Evolutionary conservation across 2,113 vertebrate species (phyloP).

Genomic region (Scatophagus argus): DNA sequence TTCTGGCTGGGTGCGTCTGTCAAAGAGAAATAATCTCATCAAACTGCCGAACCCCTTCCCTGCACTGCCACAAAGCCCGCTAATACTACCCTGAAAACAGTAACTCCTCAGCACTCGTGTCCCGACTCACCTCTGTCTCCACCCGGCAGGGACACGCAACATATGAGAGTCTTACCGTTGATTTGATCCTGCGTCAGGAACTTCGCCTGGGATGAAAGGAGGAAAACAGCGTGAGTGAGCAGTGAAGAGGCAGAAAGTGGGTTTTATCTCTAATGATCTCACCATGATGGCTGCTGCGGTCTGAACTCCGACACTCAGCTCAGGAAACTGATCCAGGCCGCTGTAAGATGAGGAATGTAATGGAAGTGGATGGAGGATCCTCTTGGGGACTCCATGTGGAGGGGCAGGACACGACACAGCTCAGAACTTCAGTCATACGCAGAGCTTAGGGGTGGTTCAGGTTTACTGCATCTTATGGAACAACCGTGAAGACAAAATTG

Average conservation of each 20-base stretch:
- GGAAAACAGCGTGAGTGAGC: neutral
- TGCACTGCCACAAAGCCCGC: no score
- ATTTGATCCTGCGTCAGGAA: constrained; percentile 94
- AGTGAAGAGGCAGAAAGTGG: neutral
- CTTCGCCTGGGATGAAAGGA: constrained; percentile 84
- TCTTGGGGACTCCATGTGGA: neutral
- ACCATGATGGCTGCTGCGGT: constrained; percentile 35
- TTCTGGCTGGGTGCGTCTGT: no score
- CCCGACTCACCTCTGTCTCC: neutral
- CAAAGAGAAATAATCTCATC: neutral
- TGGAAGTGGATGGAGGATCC: constrained; percentile 10
- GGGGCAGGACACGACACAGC: no score
- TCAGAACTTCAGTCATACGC: no score
- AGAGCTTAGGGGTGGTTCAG: no score
- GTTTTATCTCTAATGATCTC: neutral
- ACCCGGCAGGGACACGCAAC: neutral
- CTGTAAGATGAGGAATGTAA: constrained; percentile 60
- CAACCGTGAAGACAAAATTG: no score
- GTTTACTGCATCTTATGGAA: no score
- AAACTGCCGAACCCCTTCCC: neutral
- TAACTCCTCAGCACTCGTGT: no score
- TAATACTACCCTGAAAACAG: no score
- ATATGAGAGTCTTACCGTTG: constrained; percentile 82
- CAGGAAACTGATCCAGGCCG: constrained; percentile 61
- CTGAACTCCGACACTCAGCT: neutral